Conservation (phyloP, 2,888 invertebrate species). For the Hypena proboscidalis region DNA sequence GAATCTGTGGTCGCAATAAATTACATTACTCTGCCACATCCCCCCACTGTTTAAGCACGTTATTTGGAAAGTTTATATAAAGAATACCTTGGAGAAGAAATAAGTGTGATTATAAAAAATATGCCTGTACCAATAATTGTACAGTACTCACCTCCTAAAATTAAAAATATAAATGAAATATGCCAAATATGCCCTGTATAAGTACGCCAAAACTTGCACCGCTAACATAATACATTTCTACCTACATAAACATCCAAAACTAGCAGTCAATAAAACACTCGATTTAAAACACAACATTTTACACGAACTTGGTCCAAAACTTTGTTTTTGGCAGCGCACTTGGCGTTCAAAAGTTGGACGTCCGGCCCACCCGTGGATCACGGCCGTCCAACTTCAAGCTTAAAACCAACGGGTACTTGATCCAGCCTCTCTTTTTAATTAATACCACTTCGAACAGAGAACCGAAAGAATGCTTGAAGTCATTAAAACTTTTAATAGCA, state of each 20-base stretch:
- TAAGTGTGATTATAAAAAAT: too few relatives aligned
- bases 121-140: too few relatives aligned
- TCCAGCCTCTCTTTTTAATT: slow-evolving; percentile 80
- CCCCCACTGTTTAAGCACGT: too few relatives aligned
- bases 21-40: too few relatives aligned
- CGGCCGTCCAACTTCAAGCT: slow-evolving; percentile 50
- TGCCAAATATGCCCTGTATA: too few relatives aligned
- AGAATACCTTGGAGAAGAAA: too few relatives aligned
- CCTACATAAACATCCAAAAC: slow-evolving; percentile 18
- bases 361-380: slow-evolving; percentile 46
- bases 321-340: slow-evolving; percentile 54
- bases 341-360: slow-evolving; percentile 37
- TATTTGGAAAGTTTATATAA: too few relatives aligned
- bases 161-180: too few relatives aligned
- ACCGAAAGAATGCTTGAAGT: slow-evolving; percentile 81
- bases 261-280: slow-evolving; percentile 37
- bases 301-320: slow-evolving; percentile 42
- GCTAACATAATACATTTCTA: slow-evolving; percentile 2
- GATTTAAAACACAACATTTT: slow-evolving; percentile 46
- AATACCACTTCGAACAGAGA: slow-evolving; percentile 82
- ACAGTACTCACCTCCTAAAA: too few relatives aligned
- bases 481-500: slow-evolving; percentile 85
- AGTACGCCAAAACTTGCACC: neutral
- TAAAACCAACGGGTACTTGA: slow-evolving; percentile 60
- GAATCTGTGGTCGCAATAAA: too few relatives aligned